Percentiles rank a stretch among this genome's conserved stretches.
Conservation (phyloP, 1,140 invertebrate species). For the Nasonia giraulti region DNA sequence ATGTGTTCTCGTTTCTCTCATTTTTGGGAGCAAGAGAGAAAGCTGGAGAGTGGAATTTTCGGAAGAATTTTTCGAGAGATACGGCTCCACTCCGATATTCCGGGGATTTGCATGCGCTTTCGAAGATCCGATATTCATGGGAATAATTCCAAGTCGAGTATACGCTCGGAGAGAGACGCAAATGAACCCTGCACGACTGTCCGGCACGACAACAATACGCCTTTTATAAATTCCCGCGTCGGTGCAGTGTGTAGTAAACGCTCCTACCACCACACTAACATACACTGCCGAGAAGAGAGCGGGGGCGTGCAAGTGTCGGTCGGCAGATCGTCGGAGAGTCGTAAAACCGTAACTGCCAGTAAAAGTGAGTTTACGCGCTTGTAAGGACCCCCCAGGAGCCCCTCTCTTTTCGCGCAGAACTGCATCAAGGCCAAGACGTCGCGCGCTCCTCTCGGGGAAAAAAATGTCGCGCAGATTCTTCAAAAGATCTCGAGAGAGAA, state of each 20-base stretch:
- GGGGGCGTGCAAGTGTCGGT: constrained; percentile 23
- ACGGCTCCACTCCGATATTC: not conserved
- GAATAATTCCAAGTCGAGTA: not conserved
- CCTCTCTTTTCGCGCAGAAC: not conserved
- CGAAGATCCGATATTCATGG: not conserved
- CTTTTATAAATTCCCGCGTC: constrained; percentile 51
- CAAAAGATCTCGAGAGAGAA: constrained; percentile 29
- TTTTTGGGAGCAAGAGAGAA: not conserved
- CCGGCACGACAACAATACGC: not conserved
- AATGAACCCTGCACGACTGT: not conserved
- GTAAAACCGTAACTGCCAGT: constrained; percentile 75
- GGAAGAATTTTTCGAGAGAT: not conserved
- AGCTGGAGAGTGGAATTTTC: not conserved
- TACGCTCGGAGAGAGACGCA: not conserved
- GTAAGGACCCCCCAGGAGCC: constrained; percentile 67
- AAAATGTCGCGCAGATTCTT: constrained; percentile 1
- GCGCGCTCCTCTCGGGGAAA: not conserved
- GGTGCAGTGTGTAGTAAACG: constrained; percentile 37
- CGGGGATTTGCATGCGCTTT: not conserved
- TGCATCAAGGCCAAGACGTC: constrained; percentile 31
- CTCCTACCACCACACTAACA: not conserved
- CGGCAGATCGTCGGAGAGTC: constrained; percentile 55
- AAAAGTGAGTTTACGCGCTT: constrained; percentile 74
- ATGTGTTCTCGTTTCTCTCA: constrained; percentile 20
- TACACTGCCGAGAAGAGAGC: constrained; percentile 5